Base-by-base conservation (phyloP, 2,113 vertebrate species). In the Rhinoptilus africanus region DNA sequence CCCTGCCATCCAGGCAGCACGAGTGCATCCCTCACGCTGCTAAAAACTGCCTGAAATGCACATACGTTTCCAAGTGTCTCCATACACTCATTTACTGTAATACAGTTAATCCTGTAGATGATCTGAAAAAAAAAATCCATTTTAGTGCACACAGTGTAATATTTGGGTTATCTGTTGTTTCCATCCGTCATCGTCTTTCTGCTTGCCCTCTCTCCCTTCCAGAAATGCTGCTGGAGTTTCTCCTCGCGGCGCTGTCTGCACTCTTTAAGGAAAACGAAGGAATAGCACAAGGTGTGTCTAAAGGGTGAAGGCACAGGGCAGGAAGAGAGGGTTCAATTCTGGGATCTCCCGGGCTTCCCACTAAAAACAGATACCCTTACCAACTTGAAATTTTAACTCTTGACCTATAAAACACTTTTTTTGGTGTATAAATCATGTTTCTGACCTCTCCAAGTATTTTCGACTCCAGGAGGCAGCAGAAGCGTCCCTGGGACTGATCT, bases 401-500 rank as follows among this genome's bases (percentile, higher is more conserved):
- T n/a, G 28, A 72, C 60, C 26, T 71, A 7, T 4, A 80, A 80
- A 84, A 4, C 35, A 19, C 1, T n/a, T 0, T 22, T 81, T 85
- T 9, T 53, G 53, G 27, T 34, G 32, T 34, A 62, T 9, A 68
- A 79, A 73, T 4, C 1, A 0, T 1, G 0, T n/a, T 93, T 77
- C 32, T 89, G 60, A 71, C 7, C 15, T 51, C 30, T 14, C 34
- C 35, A 16, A 16, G 27, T 18, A 12, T n/a, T 39, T 84, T 43
- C 45, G 45, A 8, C 28, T 80, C 39, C 43, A 68, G 28, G 19
- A 79, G 23, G 16, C 10, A 50, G 34, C 75, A 59, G 32, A 68
- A 67, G 59, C 4, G 4, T 83, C 67, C 24, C 74, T 39, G 24
- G 57, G 64, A 74, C 18, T 14, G 48, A 45, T 53, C 27, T 5